These are phyloP conservation scores for Diorhabda elongata DNA, from an alignment of 1,140 invertebrate genomes.

Conservation along the genomic window DNA sequence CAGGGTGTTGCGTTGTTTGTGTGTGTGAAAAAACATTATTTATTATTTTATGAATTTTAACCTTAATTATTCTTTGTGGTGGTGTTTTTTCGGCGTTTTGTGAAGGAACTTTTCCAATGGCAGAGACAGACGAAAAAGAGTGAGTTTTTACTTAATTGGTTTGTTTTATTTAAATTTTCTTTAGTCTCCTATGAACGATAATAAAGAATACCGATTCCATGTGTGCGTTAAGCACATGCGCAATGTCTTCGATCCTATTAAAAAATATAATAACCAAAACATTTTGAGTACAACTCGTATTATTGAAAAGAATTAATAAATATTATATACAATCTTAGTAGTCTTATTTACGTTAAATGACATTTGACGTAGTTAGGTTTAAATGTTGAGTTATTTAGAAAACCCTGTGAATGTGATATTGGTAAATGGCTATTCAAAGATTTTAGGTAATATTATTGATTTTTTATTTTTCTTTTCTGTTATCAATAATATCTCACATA, in stretches of 20 bases:
- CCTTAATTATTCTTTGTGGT: constrained; percentile 5
- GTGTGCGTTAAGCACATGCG: constrained; percentile 18
- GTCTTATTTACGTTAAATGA: background rate
- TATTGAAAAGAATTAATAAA: background rate
- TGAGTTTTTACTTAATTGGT: constrained; percentile 10
- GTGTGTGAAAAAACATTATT: constrained; percentile 14
- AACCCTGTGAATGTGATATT: background rate
- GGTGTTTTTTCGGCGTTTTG: constrained; percentile 5
- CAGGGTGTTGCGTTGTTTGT: constrained; percentile 33
- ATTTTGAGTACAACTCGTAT: constrained; percentile 13
- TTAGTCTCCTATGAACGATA: constrained; percentile 8
- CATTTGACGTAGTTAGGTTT: background rate
- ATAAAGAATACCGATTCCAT: constrained; percentile 16
- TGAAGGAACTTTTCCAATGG: constrained; percentile 1
- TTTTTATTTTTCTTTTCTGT: no score
- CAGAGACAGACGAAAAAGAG: constrained; percentile 18
- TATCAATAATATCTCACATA: no score
- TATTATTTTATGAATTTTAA: constrained; percentile 10
- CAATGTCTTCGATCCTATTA: constrained; percentile 17
- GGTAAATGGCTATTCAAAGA: background rate
- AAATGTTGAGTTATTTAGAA: background rate
- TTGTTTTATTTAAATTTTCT: constrained; percentile 16
- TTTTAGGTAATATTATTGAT: no score
- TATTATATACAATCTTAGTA: background rate
- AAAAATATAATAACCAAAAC: constrained; percentile 4